Conservation (phyloP, 2,888 invertebrate genomes). For the Cryptocephalus moraei region DNA sequence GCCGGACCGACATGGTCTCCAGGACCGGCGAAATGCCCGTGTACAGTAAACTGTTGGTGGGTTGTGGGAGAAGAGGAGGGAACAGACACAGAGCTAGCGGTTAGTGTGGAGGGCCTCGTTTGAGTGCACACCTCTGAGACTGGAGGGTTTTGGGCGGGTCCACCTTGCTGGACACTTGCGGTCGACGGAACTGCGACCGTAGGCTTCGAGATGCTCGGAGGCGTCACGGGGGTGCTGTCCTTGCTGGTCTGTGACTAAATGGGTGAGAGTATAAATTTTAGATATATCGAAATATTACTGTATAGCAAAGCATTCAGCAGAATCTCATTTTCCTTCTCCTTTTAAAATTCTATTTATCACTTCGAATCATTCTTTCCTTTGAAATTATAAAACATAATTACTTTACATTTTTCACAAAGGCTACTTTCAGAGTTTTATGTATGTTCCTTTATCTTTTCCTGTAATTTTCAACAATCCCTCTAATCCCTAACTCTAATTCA, state of each 20-base stretch:
- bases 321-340: no score
- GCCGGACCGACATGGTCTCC: constrained; percentile 50
- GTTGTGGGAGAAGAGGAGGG: constrained; percentile 26
- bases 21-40: constrained; percentile 37
- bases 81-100: constrained; percentile 2
- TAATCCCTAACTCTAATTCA: no score
- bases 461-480: no score
- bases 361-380: no score
- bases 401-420: no score
- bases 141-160: constrained; percentile 28
- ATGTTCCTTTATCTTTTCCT: no score
- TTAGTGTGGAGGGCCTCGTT: constrained; percentile 20
- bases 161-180: constrained; percentile 18
- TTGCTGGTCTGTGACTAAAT: constrained; percentile 41
- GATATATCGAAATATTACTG: constrained; percentile 3
- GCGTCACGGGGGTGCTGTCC: not conserved
- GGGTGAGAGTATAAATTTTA: constrained; percentile 17
- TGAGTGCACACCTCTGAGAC: constrained; percentile 39
- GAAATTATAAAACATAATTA: no score
- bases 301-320: no score
- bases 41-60: constrained; percentile 38
- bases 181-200: constrained; percentile 19
- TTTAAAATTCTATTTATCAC: no score
- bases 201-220: constrained; percentile 20
- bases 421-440: no score